Conservation (phyloP, 1,140 invertebrate genomes). For the Drosophila micromelanica region DNA sequence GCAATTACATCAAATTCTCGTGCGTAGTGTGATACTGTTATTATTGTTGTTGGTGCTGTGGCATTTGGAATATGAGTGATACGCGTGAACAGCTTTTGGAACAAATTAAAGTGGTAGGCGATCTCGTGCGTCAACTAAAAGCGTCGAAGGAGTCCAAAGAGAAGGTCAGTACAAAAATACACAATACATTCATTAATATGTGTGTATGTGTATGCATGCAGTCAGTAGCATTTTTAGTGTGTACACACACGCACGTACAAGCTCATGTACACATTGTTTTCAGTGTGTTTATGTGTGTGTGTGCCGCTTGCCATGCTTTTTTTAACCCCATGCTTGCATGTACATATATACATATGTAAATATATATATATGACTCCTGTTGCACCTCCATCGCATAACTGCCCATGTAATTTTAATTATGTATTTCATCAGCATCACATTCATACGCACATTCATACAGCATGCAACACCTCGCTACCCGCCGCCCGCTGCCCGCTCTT, state of each 20-base stretch:
- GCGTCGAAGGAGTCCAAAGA: constrained; percentile 90
- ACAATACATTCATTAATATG: constrained; percentile 1
- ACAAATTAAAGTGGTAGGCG: constrained; percentile 92
- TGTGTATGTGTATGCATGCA: constrained; percentile 3
- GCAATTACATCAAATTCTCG: constrained; percentile 22
- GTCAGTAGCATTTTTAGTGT: constrained; percentile 8
- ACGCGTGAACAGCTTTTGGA: constrained; percentile 86
- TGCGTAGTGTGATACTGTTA: constrained; percentile 26
- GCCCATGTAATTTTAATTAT: constrained; percentile 24
- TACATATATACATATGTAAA: not conserved
- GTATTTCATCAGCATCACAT: constrained; percentile 40
- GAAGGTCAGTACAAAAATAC: constrained; percentile 86
- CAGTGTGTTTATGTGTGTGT: constrained; percentile 17
- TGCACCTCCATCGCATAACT: constrained; percentile 13
- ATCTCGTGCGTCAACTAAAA: constrained; percentile 92
- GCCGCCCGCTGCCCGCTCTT: constrained; percentile 7
- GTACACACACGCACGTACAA: not conserved
- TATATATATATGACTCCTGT: constrained; percentile 10
- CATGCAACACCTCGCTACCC: constrained; percentile 1
- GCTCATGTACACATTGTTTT: constrained; percentile 12
- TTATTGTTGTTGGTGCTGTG: constrained; percentile 40
- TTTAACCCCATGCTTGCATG: constrained; percentile 1
- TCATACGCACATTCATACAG: constrained; percentile 1
- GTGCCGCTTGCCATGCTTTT: constrained; percentile 11
- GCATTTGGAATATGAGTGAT: constrained; percentile 84